Conservation (phyloP, 2,113 vertebrate genomes). For the Poeciliopsis occidentalis region DNA sequence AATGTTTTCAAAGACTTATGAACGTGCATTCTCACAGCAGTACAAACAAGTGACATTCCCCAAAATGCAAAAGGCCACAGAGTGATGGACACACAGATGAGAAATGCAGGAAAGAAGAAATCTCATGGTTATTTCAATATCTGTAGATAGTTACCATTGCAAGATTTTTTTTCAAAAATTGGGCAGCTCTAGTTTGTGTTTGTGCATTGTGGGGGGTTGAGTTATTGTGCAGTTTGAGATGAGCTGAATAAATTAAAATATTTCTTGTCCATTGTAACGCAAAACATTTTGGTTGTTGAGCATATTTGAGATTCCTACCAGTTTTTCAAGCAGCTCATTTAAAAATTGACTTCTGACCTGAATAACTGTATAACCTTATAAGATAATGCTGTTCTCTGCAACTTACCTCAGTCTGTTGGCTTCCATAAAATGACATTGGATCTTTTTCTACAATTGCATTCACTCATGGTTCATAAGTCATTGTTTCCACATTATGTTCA, state of each 20-base stretch:
- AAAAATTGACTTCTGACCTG: slow-evolving; percentile 6
- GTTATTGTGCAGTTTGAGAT: slow-evolving; percentile 74
- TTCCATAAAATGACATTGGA: neutral
- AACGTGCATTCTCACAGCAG: no score
- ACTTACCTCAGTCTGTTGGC: neutral
- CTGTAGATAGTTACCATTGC: slow-evolving; percentile 4
- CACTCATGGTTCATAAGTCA: neutral
- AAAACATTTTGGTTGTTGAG: slow-evolving; percentile 29
- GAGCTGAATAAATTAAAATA: slow-evolving; percentile 54
- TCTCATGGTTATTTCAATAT: no score
- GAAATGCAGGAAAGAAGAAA: no score
- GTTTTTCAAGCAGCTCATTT: slow-evolving; percentile 31
- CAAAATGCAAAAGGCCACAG: no score
- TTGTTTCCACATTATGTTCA: neutral
- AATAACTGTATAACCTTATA: neutral
- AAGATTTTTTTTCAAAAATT: slow-evolving; percentile 63
- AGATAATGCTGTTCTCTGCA: neutral
- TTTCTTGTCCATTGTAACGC: neutral
- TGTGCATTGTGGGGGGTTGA: slow-evolving; percentile 71
- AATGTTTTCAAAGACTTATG: no score
- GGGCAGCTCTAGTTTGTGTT: slow-evolving; percentile 67
- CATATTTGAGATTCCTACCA: slow-evolving; percentile 49
- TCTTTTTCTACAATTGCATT: neutral
- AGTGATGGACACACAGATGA: no score
- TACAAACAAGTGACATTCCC: no score